phyloP scores from a whole-genome alignment of 2,113 vertebrate genomes.

The Podarcis muralis region DNA sequence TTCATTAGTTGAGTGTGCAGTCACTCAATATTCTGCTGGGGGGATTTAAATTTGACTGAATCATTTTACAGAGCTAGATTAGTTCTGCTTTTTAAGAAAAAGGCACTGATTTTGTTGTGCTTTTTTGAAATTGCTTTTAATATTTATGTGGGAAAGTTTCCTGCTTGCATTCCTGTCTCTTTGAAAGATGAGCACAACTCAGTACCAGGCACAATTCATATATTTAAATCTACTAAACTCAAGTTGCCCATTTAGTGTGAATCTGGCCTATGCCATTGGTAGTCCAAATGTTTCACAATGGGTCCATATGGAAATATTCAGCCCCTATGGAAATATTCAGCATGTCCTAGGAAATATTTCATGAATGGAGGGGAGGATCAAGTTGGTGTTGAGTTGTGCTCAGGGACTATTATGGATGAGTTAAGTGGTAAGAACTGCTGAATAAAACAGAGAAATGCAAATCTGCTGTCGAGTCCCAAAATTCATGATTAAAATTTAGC shows the following conservation, averaged over 20 bases:
- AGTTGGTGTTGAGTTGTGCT: background rate
- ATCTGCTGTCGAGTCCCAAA: too few species aligned
- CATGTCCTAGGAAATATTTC: background rate
- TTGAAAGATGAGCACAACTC: background rate
- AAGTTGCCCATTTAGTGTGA: background rate
- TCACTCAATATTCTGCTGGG: conserved; percentile 42
- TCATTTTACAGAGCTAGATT: conserved; percentile 46
- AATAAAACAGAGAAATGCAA: too few species aligned
- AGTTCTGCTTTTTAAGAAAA: conserved; percentile 57
- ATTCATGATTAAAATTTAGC: too few species aligned
- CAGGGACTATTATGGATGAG: too few species aligned
- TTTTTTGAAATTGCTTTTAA: conserved; percentile 41
- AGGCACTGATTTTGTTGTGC: conserved; percentile 42
- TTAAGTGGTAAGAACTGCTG: too few species aligned
- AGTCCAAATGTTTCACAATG: background rate
- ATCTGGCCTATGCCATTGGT: background rate
- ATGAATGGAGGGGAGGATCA: background rate
- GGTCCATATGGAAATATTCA: background rate
- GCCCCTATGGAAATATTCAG: background rate
- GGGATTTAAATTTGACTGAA: conserved; percentile 64
- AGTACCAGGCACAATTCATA: background rate
- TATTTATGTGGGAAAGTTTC: background rate
- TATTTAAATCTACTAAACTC: background rate
- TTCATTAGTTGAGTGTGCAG: conserved; percentile 50
- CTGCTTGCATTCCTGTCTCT: background rate